Conservation (phyloP, 2,797 vertebrate genomes). For the Meriones psammophilus region DNA sequence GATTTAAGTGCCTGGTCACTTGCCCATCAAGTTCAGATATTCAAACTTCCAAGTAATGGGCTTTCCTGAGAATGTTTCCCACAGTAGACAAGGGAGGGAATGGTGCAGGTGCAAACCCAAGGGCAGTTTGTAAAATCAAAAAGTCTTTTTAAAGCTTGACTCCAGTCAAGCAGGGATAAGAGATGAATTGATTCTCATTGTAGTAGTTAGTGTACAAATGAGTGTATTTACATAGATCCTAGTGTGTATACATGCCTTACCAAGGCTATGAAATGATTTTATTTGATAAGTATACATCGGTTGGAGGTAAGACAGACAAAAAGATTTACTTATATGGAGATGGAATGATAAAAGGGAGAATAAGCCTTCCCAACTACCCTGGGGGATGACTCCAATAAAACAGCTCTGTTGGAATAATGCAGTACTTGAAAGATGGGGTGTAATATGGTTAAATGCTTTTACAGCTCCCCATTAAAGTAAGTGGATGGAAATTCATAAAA, state of each 20-base stretch:
- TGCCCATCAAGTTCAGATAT: slow-evolving; percentile 37
- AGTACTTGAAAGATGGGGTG: slow-evolving; percentile 86
- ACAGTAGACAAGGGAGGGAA: not conserved
- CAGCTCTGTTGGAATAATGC: slow-evolving; percentile 88
- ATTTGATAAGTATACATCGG: not conserved
- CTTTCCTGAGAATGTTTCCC: not conserved
- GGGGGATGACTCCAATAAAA: slow-evolving; percentile 86
- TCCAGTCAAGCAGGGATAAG: slow-evolving; percentile 55
- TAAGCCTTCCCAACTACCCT: slow-evolving; percentile 72
- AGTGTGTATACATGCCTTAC: not conserved
- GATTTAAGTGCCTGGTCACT: not conserved
- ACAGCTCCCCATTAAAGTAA: slow-evolving; percentile 90
- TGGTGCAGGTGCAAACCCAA: slow-evolving; percentile 1
- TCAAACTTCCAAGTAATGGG: not conserved
- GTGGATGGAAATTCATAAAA: slow-evolving; percentile 91
- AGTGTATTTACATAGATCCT: fast-evolving
- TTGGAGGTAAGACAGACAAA: slow-evolving; percentile 22
- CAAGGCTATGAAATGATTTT: not conserved
- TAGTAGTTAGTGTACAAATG: not conserved
- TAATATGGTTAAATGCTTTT: slow-evolving; percentile 92
- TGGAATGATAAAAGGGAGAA: slow-evolving; percentile 24
- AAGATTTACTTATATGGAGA: slow-evolving; percentile 67
- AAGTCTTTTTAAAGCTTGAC: slow-evolving; percentile 22
- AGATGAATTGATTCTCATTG: slow-evolving; percentile 54
- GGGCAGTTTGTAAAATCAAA: slow-evolving; percentile 64